Conservation (phyloP, 2,113 vertebrate genomes). For the Mobula birostris region DNA sequence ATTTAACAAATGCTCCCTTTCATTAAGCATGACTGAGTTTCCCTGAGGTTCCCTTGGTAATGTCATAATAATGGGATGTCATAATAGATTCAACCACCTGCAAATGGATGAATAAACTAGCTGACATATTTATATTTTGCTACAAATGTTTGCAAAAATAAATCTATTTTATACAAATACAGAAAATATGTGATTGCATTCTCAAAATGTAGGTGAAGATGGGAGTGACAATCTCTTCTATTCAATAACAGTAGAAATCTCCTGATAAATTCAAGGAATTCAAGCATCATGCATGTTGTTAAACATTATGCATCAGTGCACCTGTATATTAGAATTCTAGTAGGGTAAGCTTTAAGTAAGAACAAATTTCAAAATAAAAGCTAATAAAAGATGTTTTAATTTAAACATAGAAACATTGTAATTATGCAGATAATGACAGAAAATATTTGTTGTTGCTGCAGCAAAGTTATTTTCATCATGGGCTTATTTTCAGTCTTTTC, state of each 20-base stretch:
- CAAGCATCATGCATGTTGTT: neutral
- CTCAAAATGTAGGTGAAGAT: neutral
- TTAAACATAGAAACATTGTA: neutral
- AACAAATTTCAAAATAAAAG: conserved; percentile 3
- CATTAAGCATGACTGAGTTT: conserved; percentile 22
- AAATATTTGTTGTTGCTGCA: neutral
- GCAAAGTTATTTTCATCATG: neutral
- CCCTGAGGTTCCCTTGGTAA: neutral
- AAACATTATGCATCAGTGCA: neutral
- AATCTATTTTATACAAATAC: neutral
- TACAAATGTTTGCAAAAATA: neutral
- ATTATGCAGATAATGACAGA: neutral
- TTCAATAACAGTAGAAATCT: neutral
- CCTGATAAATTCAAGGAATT: neutral
- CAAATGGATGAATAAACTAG: neutral
- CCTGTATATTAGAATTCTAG: neutral
- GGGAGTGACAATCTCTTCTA: neutral
- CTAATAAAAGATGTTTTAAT: neutral
- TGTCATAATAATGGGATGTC: conserved; percentile 2
- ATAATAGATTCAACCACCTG: neutral
- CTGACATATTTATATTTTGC: conserved; percentile 6
- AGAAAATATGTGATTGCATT: too few species aligned
- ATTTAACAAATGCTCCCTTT: conserved; percentile 14
- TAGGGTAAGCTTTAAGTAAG: neutral
- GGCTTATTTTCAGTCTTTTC: too few species aligned